A percentile compares a stretch with the other conserved stretches of the same genome.
Evolutionary conservation across 2,888 invertebrate genomes (phyloP).

Genomic region (Hecatera dysodea): DNA sequence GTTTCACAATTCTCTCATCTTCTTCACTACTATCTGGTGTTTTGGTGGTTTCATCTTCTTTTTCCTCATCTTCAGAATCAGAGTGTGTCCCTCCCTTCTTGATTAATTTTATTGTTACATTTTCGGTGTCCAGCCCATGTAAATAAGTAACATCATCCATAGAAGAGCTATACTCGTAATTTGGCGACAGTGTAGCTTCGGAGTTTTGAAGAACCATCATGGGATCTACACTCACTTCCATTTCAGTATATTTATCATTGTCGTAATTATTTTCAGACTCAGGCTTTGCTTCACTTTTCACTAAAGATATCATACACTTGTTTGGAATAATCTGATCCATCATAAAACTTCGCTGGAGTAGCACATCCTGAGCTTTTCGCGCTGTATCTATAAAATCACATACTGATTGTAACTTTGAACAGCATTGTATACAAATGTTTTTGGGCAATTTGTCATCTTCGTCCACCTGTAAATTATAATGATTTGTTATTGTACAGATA

Average conservation of each 20-base stretch:
- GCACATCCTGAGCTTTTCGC: constrained; percentile 91
- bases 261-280: constrained; percentile 66
- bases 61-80: constrained; percentile 58
- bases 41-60: constrained; percentile 34
- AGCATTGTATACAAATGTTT: constrained; percentile 92
- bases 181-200: constrained; percentile 78
- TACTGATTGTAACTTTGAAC: constrained; percentile 92
- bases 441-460: constrained; percentile 93
- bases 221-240: constrained; percentile 93
- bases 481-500: constrained; percentile 3
- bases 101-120: constrained; percentile 84
- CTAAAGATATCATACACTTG: constrained; percentile 39
- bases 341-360: constrained; percentile 81
- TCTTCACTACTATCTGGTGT: constrained; percentile 36
- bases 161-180: constrained; percentile 56
- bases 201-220: constrained; percentile 92
- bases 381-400: constrained; percentile 93
- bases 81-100: constrained; percentile 63
- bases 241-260: constrained; percentile 86
- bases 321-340: constrained; percentile 83
- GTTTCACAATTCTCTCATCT: constrained; percentile 76
- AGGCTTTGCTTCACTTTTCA: constrained; percentile 56
- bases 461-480: constrained; percentile 89
- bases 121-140: constrained; percentile 75
- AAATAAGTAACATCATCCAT: constrained; percentile 74